Percentiles rank a stretch among this genome's conserved stretches.
Conservation (phyloP, 2,113 vertebrate genomes). For the Thryonomys swinderianus region DNA sequence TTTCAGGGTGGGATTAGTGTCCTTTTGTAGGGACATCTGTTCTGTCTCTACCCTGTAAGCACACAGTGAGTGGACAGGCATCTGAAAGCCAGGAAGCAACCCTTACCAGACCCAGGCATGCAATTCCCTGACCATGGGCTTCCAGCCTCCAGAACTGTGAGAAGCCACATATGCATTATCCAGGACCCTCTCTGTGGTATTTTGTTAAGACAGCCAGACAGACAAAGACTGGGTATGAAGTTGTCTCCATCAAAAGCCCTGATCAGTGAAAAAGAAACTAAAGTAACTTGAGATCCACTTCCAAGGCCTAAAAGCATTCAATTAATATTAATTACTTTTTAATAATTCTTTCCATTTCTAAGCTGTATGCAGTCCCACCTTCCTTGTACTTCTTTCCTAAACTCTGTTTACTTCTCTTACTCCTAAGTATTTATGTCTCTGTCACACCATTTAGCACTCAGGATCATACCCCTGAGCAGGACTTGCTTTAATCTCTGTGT, state of each 20-base stretch:
- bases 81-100: not conserved
- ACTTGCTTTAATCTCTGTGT: not conserved
- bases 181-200: not conserved
- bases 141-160: not conserved
- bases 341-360: not conserved
- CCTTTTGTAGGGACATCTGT: not conserved
- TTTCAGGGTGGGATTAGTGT: not conserved
- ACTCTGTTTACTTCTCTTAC: not conserved
- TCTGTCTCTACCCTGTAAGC: not conserved
- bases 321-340: not conserved
- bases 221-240: not conserved
- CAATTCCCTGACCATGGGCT: too few relatives aligned
- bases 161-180: not conserved
- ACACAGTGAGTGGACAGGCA: not conserved
- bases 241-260: not conserved
- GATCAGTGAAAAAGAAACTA: too few relatives aligned
- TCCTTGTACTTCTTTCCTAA: accelerated
- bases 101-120: not conserved
- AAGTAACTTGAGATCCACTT: too few relatives aligned
- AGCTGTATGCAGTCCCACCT: not conserved
- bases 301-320: not conserved
- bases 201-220: not conserved
- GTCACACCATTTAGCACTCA: accelerated
- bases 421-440: accelerated
- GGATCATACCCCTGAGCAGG: not conserved